These are phyloP conservation scores for Falco novaeseelandiae DNA, from an alignment of 2,797 vertebrate genomes.

Conservation along the genomic window DNA sequence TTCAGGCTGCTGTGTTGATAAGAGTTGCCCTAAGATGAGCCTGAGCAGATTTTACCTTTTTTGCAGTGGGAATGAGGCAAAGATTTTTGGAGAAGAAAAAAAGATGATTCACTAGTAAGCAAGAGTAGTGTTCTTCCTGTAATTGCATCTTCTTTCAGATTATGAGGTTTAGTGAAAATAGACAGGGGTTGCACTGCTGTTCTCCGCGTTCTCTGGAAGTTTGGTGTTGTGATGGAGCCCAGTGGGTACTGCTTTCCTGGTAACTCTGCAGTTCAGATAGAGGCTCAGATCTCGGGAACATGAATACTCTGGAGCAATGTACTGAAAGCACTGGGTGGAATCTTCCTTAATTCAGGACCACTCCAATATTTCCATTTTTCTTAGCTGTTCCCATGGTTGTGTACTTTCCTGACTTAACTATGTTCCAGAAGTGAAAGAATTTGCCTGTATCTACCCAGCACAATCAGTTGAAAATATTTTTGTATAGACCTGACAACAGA, in stretches of 20 bases:
- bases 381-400: neutral
- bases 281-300: fast-evolving
- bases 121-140: neutral
- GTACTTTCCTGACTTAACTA: neutral
- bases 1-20: neutral
- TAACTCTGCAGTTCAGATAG: neutral
- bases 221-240: neutral
- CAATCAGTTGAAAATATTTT: neutral
- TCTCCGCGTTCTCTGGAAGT: neutral
- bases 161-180: neutral
- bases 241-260: neutral
- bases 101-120: neutral
- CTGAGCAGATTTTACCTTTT: neutral
- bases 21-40: neutral
- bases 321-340: neutral
- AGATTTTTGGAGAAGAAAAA: neutral
- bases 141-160: neutral
- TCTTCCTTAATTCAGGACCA: neutral
- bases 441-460: neutral
- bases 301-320: neutral
- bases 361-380: neutral
- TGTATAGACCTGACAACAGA: neutral
- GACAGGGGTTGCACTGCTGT: neutral
- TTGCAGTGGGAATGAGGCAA: neutral
- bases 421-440: constrained; percentile 23